phyloP scores from a whole-genome alignment of 2,113 vertebrate species.

The Mastomys coucha region DNA sequence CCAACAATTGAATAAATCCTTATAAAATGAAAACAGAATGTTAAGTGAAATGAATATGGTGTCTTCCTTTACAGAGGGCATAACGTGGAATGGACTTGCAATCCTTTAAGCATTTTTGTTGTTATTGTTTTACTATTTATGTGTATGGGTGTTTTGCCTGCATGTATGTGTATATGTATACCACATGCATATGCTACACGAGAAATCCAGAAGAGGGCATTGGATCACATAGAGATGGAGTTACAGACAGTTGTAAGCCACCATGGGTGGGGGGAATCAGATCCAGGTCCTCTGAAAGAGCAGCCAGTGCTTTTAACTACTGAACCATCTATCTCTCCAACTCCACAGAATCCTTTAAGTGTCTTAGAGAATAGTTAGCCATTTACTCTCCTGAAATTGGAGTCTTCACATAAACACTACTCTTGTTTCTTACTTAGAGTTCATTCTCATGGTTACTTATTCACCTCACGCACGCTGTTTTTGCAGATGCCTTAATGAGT shows the following conservation, averaged over 20 bases:
- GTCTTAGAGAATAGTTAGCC: conserved; percentile 38
- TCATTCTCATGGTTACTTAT: conserved; percentile 41
- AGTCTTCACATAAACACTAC: conserved; percentile 15
- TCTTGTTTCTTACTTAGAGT: conserved; percentile 34
- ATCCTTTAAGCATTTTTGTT: conserved; percentile 38
- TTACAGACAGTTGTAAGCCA: background rate
- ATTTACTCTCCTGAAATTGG: conserved; percentile 31
- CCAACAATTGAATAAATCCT: background rate
- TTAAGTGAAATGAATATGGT: background rate
- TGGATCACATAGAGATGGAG: background rate
- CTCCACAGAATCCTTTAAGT: background rate
- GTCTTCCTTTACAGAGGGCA: background rate
- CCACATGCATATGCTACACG: background rate
- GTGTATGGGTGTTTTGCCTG: background rate
- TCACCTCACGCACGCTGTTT: conserved; percentile 13
- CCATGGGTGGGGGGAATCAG: background rate
- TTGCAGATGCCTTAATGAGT: conserved; percentile 58
- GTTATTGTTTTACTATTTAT: background rate
- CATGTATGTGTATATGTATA: background rate
- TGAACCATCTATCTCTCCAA: background rate
- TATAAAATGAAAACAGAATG: background rate
- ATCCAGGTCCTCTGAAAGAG: background rate
- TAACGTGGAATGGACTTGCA: background rate
- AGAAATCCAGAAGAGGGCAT: background rate
- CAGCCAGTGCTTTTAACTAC: background rate